Conservation (phyloP, 2,113 vertebrate genomes). For the Pelecanoides urinatrix region DNA sequence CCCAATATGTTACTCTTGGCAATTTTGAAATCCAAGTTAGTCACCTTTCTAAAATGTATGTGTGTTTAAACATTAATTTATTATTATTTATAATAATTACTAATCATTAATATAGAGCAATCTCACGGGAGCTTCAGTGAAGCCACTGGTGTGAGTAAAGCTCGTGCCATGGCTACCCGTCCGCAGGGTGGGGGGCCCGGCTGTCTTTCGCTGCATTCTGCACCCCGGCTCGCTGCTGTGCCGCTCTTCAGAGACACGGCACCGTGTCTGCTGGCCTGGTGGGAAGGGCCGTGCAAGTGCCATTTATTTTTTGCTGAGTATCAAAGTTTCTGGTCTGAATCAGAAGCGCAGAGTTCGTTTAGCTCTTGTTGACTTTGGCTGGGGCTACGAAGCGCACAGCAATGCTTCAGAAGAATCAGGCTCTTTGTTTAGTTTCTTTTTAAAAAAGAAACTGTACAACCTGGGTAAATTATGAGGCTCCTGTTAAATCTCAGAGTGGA, state of each 20-base stretch:
- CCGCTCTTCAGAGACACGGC: too few relatives aligned
- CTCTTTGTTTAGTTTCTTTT: not conserved
- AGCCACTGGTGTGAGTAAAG: not conserved
- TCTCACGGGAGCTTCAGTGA: rapidly evolving
- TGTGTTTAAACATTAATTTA: not conserved
- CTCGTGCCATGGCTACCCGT: rapidly evolving
- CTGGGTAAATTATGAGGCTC: not conserved
- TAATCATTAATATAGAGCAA: rapidly evolving
- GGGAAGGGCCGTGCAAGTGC: rapidly evolving
- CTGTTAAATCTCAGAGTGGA: not conserved
- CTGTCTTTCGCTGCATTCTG: not conserved
- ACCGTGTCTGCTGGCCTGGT: rapidly evolving
- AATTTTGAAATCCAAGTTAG: not conserved
- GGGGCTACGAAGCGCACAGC: not conserved
- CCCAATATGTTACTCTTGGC: not conserved
- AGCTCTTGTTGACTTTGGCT: not conserved
- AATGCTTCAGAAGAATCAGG: not conserved
- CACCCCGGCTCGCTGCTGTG: not conserved
- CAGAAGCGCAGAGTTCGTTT: rapidly evolving
- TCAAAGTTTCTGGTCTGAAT: not conserved
- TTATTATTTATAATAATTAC: too few relatives aligned
- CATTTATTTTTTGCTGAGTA: not conserved
- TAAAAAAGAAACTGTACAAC: not conserved
- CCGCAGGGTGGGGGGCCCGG: not conserved
- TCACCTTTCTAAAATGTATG: rapidly evolving